Base-by-base conservation (phyloP, 2,888 invertebrate species). In the Abscondita cerata region DNA sequence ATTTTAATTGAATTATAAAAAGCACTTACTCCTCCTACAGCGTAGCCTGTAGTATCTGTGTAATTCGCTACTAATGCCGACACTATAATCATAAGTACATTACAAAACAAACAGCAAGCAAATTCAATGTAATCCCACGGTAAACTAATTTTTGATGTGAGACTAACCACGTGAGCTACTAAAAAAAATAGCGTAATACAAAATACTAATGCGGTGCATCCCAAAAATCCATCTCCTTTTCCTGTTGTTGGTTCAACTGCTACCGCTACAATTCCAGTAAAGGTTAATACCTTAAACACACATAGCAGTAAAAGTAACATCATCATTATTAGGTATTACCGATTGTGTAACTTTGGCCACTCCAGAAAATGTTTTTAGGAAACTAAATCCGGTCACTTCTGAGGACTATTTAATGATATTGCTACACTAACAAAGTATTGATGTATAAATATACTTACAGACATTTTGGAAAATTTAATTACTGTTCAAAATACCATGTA, bases 21-120 rank as follows among this genome's bases (percentile, higher is more conserved):
- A n/a, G n/a, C n/a, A 44, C 70, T 57, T 68, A 72, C 72, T 34
- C 70, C 72, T 40, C 67, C 72, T 5, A 68, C 70, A 12, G 70
- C 63, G 48, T 72, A 70, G 1, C 18, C 41, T 1, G n/a, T 11
- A 11, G 44, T 16, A 58, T 53, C 12, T 25, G 16, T 38, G 8
- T 9, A 11, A 8, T 12, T 11, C 5, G 44, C 40, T 1, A 68
- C 60, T 13, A 72, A 20, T 3, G 67, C 58, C 0, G 71, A 55
- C 6, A 66, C 65, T 20, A 70, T 59, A 2, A 72, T 50, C 31
- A 68, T 68, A 53, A 71, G 71, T 50, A 68, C 12, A 1, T 57
- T 48, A 67, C 64, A 68, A 9, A 66, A 41, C 25, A 67, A 36
- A 31, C 59, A 61, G 52, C 59, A 68, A 44, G 64, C 52, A 52